phyloP scores from a whole-genome alignment of 2,113 vertebrate genomes.

The Tychaedon coryphoeus region DNA sequence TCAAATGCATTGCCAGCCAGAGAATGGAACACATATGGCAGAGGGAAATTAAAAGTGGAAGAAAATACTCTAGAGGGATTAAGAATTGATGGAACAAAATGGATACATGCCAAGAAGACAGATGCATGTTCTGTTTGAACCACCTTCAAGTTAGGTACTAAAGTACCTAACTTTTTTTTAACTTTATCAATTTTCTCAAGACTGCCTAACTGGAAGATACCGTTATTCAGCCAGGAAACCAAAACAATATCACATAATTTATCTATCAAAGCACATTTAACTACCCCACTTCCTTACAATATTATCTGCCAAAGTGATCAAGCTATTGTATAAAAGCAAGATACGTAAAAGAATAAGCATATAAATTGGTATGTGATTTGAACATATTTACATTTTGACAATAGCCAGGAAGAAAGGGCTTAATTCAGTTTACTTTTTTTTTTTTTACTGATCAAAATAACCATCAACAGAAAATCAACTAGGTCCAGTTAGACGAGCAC shows the following conservation, averaged over 20 bases:
- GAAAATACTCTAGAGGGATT: not conserved
- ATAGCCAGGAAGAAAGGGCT: not conserved
- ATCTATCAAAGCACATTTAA: not conserved
- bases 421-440: not conserved
- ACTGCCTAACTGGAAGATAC: not conserved
- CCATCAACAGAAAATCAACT: not conserved
- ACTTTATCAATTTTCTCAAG: not conserved
- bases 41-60: not conserved
- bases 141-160: not conserved
- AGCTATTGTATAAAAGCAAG: not conserved
- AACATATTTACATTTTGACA: not conserved
- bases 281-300: not conserved
- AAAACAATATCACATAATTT: not conserved
- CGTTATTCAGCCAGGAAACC: not conserved
- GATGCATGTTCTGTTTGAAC: not conserved
- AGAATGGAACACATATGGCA: not conserved
- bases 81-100: not conserved
- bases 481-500: not conserved
- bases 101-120: not conserved
- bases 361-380: not conserved
- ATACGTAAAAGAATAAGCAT: not conserved
- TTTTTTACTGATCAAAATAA: not conserved
- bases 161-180: fast-evolving
- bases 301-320: not conserved
- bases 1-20: not conserved